A percentile compares a stretch with the other conserved stretches of the same genome.
phyloP scores from a whole-genome alignment of 2,113 vertebrate species.

The Cyanoramphus novaezelandiae region DNA sequence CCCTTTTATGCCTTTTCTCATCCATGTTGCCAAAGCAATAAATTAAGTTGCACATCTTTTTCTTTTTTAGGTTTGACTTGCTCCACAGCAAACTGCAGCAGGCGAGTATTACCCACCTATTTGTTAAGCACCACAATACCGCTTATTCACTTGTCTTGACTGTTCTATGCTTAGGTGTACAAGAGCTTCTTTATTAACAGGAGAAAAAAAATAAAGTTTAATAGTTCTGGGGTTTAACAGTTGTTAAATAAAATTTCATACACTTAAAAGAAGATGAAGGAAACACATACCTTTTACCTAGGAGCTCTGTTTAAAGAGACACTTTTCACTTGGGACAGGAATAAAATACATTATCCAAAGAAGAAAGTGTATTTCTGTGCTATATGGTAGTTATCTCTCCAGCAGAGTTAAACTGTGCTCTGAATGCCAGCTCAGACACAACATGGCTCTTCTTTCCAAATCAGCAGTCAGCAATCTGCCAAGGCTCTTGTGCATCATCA shows the following conservation, averaged over 20 bases:
- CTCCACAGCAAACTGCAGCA: neutral
- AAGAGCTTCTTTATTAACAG: neutral
- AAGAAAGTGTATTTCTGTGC: neutral
- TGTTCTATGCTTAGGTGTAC: neutral
- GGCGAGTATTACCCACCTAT: neutral
- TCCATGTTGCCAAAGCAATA: neutral
- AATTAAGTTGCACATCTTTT: neutral
- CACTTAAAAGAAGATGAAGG: neutral
- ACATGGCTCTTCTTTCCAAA: neutral
- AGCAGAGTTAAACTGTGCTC: neutral
- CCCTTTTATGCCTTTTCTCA: neutral
- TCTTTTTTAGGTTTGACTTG: neutral
- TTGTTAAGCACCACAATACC: neutral
- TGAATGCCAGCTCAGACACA: neutral
- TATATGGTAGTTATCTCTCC: neutral
- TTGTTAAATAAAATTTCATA: neutral
- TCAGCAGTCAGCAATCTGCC: neutral
- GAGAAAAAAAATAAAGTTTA: neutral
- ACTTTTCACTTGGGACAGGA: neutral
- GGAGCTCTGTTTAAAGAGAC: neutral
- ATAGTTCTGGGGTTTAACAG: neutral
- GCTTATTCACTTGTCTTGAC: neutral
- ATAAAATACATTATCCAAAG: neutral
- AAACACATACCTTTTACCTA: neutral
- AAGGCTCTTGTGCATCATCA: neutral